Evolutionary conservation across 30 jellyfish, hydroid and myxozoan genomes (phyloP).

Genomic region (Pseudorhiza aurosa): DNA sequence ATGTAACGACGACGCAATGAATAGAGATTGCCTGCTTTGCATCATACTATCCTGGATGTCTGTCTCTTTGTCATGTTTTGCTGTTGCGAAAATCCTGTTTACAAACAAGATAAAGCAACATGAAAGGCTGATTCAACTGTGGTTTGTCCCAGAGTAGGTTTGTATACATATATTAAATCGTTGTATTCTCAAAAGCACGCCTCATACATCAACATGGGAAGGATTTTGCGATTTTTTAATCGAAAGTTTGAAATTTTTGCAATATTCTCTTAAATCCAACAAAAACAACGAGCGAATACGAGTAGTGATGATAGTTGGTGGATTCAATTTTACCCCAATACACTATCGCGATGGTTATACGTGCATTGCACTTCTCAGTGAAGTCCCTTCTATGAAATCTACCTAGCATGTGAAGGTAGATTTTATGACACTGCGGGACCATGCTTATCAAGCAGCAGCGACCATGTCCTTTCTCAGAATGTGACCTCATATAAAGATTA

Average conservation of each 20-base stretch:
- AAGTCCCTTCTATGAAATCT: too few species aligned
- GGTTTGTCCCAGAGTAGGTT: slow-evolving; percentile 3
- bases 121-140: slow-evolving; percentile 9
- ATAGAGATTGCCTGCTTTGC: too few species aligned
- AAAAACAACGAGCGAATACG: neutral
- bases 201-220: neutral
- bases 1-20: too few species aligned
- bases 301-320: neutral
- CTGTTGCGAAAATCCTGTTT: slow-evolving; percentile 1
- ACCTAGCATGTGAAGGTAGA: slow-evolving; percentile 9
- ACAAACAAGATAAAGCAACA: neutral
- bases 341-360: neutral
- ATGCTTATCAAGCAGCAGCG: too few species aligned
- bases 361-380: too few species aligned
- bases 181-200: slow-evolving; percentile 3
- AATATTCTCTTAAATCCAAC: neutral
- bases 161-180: neutral
- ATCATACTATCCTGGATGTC: neutral
- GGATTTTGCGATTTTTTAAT: neutral
- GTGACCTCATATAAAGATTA: too few species aligned
- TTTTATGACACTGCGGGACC: too few species aligned
- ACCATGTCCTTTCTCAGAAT: too few species aligned
- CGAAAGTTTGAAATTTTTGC: neutral
- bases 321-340: neutral
- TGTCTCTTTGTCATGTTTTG: slow-evolving; percentile 7